Conservation (phyloP, 2,888 invertebrate genomes). For the Habrosyne pyritoides region DNA sequence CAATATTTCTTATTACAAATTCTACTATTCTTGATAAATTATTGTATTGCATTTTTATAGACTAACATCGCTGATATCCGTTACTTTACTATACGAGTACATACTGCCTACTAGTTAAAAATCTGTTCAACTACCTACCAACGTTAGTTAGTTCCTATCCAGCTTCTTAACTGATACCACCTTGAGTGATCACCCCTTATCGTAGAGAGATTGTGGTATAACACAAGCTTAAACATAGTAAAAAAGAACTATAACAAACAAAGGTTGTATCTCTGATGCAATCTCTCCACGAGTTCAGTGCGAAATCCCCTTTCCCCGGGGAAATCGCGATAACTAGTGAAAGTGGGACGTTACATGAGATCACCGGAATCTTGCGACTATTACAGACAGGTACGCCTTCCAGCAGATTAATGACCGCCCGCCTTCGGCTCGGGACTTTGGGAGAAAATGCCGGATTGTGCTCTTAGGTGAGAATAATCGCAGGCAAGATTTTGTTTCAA, state of each 20-base stretch:
- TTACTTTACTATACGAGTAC: no score
- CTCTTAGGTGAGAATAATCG: neutral
- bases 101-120: no score
- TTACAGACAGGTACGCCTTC: conserved; percentile 24
- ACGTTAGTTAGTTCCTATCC: no score
- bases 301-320: conserved; percentile 21
- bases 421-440: neutral
- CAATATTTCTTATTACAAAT: no score
- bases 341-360: conserved; percentile 29
- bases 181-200: no score
- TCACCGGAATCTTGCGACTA: conserved; percentile 23
- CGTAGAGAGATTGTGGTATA: no score
- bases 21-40: no score
- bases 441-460: neutral
- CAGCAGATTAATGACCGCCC: neutral
- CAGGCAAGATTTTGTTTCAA: neutral
- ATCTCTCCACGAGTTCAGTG: conserved; percentile 18
- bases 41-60: no score
- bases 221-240: neutral
- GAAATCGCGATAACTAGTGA: conserved; percentile 41
- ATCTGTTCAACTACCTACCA: no score
- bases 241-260: neutral
- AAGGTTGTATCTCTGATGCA: conserved; percentile 18
- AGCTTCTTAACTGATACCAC: no score
- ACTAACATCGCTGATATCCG: no score